A percentile compares a stretch with the other conserved stretches of the same genome.
Conservation (phyloP, 2,888 invertebrate genomes). For the Leptopilina drosophilae region DNA sequence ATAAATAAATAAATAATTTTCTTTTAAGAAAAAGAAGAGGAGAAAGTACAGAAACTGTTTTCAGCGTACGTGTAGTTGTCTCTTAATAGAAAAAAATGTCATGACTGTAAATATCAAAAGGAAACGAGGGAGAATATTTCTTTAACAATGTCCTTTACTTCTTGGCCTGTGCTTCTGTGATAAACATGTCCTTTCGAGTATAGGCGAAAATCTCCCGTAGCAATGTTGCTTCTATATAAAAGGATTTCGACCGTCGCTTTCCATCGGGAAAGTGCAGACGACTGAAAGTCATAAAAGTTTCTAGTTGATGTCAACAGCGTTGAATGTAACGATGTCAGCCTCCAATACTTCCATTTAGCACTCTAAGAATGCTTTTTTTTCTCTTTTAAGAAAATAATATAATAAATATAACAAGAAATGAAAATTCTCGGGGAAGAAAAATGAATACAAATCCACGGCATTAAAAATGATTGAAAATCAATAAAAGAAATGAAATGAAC, state of each 20-base stretch:
- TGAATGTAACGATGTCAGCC: neutral
- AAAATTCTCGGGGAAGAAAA: too few species aligned
- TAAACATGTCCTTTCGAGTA: conserved; percentile 15
- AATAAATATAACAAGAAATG: too few species aligned
- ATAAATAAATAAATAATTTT: too few species aligned
- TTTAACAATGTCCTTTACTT: conserved; percentile 24
- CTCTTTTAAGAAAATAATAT: too few species aligned
- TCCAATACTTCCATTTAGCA: too few species aligned
- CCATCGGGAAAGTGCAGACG: conserved; percentile 14
- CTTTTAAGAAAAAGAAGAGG: too few species aligned
- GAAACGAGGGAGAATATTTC: neutral
- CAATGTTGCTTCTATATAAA: conserved; percentile 22
- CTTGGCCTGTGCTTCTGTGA: conserved; percentile 39
- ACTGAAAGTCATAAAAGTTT: conserved; percentile 31
- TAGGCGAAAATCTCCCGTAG: conserved; percentile 8
- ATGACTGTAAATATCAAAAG: neutral
- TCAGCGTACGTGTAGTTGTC: neutral
- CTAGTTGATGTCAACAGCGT: conserved; percentile 9
- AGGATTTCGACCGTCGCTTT: conserved; percentile 20
- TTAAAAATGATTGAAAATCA: too few species aligned
- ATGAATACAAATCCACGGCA: too few species aligned
- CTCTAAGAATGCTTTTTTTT: too few species aligned
- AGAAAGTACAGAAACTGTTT: neutral
- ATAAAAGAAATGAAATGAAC: too few species aligned
- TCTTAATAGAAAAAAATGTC: neutral